Base-by-base conservation (phyloP, 2,113 vertebrate species). In the Saccopteryx bilineata region DNA sequence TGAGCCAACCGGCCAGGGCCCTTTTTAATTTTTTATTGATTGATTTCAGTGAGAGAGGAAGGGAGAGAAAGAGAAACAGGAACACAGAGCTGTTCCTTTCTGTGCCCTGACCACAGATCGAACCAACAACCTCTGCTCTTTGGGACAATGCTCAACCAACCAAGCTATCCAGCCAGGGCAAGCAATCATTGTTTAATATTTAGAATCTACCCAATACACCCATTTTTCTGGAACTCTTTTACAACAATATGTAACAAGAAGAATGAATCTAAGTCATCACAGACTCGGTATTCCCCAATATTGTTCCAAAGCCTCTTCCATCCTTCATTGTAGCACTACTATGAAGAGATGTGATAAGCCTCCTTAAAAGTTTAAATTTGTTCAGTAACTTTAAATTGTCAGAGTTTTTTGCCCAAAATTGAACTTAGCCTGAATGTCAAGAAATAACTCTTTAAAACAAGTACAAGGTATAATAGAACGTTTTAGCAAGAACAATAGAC, bases 361-460 rank as follows among this genome's bases (percentile, higher is more conserved):
- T 76, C 15, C 24, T 76, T 58, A 33, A 90, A 74, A 17, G 82
- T 48, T n/a, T 90, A 46, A 95, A 31, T 24, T 83, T 83, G 74
- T 14, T 39, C n/a, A 61, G 17, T 31, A 65, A 58, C 19, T 75
- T 87, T 84, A 87, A 76, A 65, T 60, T 72, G 60, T 50, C 80
- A 28, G 72, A 50, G 66, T n/a, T 79, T 33, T 92, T 82, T 87
- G 31, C 15, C 58, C 19, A 52, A 78, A 92, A n/a, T 7, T 46
- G 50, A 94, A 82, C 18, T 87, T 66, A 81, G 66, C 48, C n/a
- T 54, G 26, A 68, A 72, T 74, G 52, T 92, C 33, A 84, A 86
- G 82, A 24, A 90, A 19, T 19, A 90, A n/a, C 65, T 94, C 28
- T 88, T 80, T 84, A 56, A 23, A 72, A 54, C 39, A 93, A 75